Conservation (phyloP, 2,797 vertebrate species). For the Phalloptychus januarius region DNA sequence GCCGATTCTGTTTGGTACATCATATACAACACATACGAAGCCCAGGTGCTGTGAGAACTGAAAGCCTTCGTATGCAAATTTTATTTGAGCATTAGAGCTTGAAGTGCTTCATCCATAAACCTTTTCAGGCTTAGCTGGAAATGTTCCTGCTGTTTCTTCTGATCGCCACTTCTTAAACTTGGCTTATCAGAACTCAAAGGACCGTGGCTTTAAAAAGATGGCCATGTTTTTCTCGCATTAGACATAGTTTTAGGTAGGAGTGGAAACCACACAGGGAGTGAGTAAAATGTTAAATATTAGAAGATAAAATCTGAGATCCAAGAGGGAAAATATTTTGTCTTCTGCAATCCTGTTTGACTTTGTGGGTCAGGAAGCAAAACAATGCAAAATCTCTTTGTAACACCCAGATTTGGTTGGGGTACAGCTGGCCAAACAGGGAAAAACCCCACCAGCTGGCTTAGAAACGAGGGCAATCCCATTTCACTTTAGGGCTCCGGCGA, state of each 20-base stretch:
- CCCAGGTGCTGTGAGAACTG: constrained; percentile 13
- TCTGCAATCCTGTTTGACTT: constrained; percentile 13
- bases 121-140: constrained; percentile 52
- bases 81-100: constrained; percentile 40
- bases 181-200: constrained; percentile 5
- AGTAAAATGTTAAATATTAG: constrained; percentile 27
- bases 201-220: not conserved
- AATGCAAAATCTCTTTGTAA: constrained; percentile 35
- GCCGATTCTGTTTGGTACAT: constrained; percentile 22
- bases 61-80: constrained; percentile 50
- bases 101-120: constrained; percentile 46
- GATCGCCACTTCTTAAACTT: constrained; percentile 38
- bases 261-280: not conserved
- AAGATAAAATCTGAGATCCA: not conserved
- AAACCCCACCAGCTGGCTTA: constrained; percentile 48
- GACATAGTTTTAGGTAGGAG: constrained; percentile 29
- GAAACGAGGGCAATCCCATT: constrained; percentile 52
- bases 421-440: constrained; percentile 39
- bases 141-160: constrained; percentile 41
- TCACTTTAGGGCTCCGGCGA: constrained; percentile 42
- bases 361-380: constrained; percentile 20
- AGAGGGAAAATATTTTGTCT: constrained; percentile 1
- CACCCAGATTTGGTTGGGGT: constrained; percentile 34
- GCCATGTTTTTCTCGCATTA: not conserved
- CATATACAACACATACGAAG: constrained; percentile 12